phyloP scores from a whole-genome alignment of 1,140 invertebrate genomes.

The Melipona quadrifasciata region DNA sequence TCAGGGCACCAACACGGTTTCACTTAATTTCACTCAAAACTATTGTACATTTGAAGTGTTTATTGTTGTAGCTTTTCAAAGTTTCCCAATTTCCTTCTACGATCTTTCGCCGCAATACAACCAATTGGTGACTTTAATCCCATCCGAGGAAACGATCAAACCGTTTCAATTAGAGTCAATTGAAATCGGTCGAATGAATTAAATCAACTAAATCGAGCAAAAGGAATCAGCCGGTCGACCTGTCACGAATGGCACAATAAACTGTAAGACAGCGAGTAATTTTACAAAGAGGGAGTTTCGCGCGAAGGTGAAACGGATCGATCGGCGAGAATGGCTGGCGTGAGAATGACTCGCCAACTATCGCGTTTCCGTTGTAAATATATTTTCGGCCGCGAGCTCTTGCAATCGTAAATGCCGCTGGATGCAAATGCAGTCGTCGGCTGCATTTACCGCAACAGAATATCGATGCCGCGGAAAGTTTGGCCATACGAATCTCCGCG shows the following conservation, averaged over 20 bases:
- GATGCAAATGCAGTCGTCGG: constrained; percentile 38
- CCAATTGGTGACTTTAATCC: too few species aligned
- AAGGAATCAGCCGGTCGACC: too few species aligned
- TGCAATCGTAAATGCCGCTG: constrained; percentile 25
- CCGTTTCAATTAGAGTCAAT: background rate
- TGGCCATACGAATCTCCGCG: constrained; percentile 27
- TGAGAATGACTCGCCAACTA: background rate
- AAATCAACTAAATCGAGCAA: too few species aligned
- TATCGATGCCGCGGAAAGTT: constrained; percentile 48
- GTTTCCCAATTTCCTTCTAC: too few species aligned
- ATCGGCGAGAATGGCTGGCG: background rate
- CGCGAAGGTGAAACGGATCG: background rate
- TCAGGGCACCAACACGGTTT: too few species aligned
- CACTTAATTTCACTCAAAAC: too few species aligned
- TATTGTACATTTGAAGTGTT: too few species aligned
- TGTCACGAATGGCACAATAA: background rate
- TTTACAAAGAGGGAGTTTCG: background rate
- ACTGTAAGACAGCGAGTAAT: background rate
- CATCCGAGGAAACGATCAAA: too few species aligned
- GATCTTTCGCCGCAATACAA: too few species aligned
- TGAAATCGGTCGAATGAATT: too few species aligned
- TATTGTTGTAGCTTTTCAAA: too few species aligned
- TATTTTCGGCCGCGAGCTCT: constrained; percentile 10
- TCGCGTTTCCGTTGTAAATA: constrained; percentile 18
- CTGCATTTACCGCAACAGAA: constrained; percentile 52